Percentiles rank a stretch among this genome's conserved stretches.
phyloP scores from a whole-genome alignment of 2,113 vertebrate species.

The Tenrec ecaudatus region DNA sequence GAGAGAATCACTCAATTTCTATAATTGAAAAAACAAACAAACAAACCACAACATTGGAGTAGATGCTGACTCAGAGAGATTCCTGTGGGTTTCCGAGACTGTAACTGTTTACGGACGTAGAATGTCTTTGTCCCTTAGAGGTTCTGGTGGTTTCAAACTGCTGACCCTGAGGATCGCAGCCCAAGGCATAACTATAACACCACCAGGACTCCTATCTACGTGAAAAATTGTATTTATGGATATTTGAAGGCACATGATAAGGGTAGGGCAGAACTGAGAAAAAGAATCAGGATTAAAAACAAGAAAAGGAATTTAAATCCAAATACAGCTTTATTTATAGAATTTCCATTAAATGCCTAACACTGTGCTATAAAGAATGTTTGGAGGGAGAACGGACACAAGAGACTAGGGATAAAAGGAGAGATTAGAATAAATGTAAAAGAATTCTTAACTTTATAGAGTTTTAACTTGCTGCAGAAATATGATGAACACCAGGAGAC shows the following conservation, averaged over 20 bases:
- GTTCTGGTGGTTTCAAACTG: too few species aligned
- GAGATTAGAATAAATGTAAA: conserved; percentile 31
- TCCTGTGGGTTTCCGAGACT: too few species aligned
- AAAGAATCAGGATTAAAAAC: conserved; percentile 6
- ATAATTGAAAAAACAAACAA: neutral
- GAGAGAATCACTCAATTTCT: conserved; percentile 13
- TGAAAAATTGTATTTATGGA: conserved; percentile 42
- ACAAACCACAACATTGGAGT: too few species aligned
- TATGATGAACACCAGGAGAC: conserved; percentile 13
- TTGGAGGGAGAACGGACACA: neutral
- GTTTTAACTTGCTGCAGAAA: neutral
- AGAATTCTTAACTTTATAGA: conserved; percentile 41
- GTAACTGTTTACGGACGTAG: too few species aligned
- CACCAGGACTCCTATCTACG: too few species aligned
- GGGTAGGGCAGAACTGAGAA: neutral
- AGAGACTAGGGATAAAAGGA: neutral
- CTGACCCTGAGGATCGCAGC: too few species aligned
- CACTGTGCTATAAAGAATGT: neutral
- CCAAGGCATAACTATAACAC: too few species aligned
- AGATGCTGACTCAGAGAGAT: too few species aligned
- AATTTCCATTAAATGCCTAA: neutral
- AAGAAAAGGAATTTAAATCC: conserved; percentile 19
- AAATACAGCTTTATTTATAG: conserved; percentile 48
- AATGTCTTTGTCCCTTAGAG: too few species aligned
- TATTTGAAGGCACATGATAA: neutral